Evolutionary conservation across 2,113 vertebrate genomes (phyloP), one percentile per base, ranked within the genome.

Genomic region (Alethe diademata): DNA sequence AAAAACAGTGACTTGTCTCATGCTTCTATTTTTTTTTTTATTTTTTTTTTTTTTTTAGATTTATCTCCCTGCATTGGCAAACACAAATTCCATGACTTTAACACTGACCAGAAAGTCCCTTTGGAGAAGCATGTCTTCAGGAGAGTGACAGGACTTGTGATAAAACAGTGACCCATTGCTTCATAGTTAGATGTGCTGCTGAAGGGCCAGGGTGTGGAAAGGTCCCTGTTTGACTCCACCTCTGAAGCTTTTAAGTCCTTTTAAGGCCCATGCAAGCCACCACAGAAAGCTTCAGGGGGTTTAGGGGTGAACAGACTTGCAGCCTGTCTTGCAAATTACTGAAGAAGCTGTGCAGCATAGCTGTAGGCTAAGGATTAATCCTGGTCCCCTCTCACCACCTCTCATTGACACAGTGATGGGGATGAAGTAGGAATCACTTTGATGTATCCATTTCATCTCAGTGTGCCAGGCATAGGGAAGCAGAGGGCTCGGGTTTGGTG

Each of bases 331-430:
- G 51, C 12, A 84, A 71, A 26, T 16, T 70, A 11, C 42, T 23
- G 23, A 74, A 57, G 50, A 36, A 53, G 6, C 8, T 66, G 16
- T 47, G 43, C 0, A 0, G 17, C 26, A 14, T n/a, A 53, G 4
- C 31, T 61, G 2, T 53, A 92, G 36, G 6, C n/a, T 56, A 5
- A 36, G 31, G 18, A 29, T 14, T 22, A 40, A 71, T 65, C 61
- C 40, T 50, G 14, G 13, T 84, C 28, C 33, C 14, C 9, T 74
- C 65, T 75, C 31, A 58, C 14, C 24, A 47, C 8, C 17, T 64
- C 40, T 80, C 20, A 11, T 28, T 64, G 65, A 51, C 5, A 18
- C 7, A 31, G 35, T 15, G 31, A 40, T 56, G 65, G 19, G 14
- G 23, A 43, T 66, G 43, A 67, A 67, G 35, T 6, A 74, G 45